These are phyloP conservation scores for Idaea aversata DNA, from an alignment of 2,888 invertebrate species.

Conservation along the genomic window DNA sequence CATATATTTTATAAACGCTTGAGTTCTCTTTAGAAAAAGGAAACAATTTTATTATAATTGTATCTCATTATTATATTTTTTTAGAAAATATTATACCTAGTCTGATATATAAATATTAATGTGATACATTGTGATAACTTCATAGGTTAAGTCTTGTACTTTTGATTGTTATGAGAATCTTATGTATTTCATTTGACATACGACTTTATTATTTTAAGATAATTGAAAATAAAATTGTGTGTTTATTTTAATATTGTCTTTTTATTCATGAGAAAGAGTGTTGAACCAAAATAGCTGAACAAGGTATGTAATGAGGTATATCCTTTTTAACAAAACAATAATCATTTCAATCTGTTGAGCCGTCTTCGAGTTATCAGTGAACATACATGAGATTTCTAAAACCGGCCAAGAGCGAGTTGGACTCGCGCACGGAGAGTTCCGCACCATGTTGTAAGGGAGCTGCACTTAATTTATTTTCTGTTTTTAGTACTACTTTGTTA, in stretches of 20 bases:
- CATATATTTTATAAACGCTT: too few species aligned
- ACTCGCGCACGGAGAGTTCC: too few species aligned
- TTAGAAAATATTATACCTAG: slow-evolving; percentile 33
- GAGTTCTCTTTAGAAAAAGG: not conserved
- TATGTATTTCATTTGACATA: slow-evolving; percentile 28
- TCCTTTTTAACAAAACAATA: too few species aligned
- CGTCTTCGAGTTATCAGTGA: too few species aligned
- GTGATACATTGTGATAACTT: slow-evolving; percentile 69
- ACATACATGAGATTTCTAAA: too few species aligned
- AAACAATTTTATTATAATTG: slow-evolving; percentile 14
- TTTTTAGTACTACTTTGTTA: too few species aligned
- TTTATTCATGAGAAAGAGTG: not conserved
- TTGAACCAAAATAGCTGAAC: too few species aligned
- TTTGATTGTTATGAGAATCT: slow-evolving; percentile 30
- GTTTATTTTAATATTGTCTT: not conserved
- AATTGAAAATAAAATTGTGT: not conserved
- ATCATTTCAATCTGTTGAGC: too few species aligned
- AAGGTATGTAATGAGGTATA: too few species aligned
- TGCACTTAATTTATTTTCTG: too few species aligned
- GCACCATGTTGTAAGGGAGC: too few species aligned
- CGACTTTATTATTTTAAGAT: slow-evolving; percentile 29
- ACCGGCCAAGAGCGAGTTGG: too few species aligned
- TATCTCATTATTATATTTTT: slow-evolving; percentile 19
- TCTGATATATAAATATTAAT: slow-evolving; percentile 50
- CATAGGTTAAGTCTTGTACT: slow-evolving; percentile 42